Evolutionary conservation across 2,888 invertebrate species (phyloP), one percentile per base, ranked within the genome.

Genomic region (Phlogophora meticulosa): DNA sequence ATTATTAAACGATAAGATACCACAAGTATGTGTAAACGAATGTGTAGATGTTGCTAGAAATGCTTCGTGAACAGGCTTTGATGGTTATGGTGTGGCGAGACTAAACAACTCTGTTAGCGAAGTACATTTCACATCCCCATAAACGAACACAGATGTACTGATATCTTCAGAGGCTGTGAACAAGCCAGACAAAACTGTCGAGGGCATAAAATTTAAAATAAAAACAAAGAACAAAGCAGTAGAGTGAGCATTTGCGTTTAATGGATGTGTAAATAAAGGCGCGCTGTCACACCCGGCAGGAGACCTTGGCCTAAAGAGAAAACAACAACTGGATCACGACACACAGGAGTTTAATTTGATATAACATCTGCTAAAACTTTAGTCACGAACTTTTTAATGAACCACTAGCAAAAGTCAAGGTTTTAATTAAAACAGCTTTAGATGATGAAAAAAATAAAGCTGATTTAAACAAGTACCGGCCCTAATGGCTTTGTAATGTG

Each of bases 211-310:
- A 68, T 48, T 46, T 42, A 51, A 67, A 76, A 45, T 63, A 78
- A 75, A 75, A 74, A 46, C 55, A 53, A 46, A 65, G 45, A 61
- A 72, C 73, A 77, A 78, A 76, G 76, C 51, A 53, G 65, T 73
- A 56, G 53, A 80, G 77, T 80, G 78, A 87, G 88, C 88, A 89
- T 88, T 89, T 87, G 87, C 80, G 83, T 72, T 88, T 93, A 94
- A 93, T 94, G 92, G 92, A 82, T 88, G 81, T 84, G 90, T 87
- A 93, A 93, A 94, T 88, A 91, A 85, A 92, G 92, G 92, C 90
- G 92, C 81, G 89, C 83, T 87, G 86, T 82, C 89, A 84, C 88
- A 83, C 91, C 88, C 86, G 84, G 68, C 55, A 67, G 28, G 53
- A 72, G 85, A 89, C 94, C 94, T 93, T 94, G 94, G 91, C 93